These are phyloP conservation scores for Chaetodon trifasciatus DNA, from an alignment of 2,797 vertebrate species.

Conservation along the genomic window DNA sequence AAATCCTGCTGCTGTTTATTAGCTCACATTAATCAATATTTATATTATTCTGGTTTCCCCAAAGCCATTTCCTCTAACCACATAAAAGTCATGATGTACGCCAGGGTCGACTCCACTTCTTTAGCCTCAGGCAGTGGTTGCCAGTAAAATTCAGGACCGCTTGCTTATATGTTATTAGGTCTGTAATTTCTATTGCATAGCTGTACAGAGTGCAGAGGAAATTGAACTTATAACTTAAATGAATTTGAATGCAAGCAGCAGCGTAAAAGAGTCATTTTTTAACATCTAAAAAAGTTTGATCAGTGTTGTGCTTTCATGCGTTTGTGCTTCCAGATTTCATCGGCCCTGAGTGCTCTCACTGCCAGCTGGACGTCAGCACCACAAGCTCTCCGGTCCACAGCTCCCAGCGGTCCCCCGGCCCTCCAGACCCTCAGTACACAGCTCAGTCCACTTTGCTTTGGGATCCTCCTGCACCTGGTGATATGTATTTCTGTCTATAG, in stretches of 20 bases:
- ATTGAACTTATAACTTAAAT: too few relatives aligned
- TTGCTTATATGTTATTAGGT: slow-evolving; percentile 28
- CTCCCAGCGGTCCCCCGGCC: slow-evolving; percentile 49
- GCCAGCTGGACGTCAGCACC: slow-evolving; percentile 44
- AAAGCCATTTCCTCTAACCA: slow-evolving; percentile 43
- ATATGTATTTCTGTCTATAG: slow-evolving; percentile 47
- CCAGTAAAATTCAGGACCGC: slow-evolving; percentile 29
- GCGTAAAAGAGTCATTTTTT: too few relatives aligned
- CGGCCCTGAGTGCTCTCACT: slow-evolving; percentile 77
- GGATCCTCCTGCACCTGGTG: slow-evolving; percentile 31
- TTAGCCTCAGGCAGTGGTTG: slow-evolving; percentile 49
- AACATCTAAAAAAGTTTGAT: too few relatives aligned
- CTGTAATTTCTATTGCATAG: neutral
- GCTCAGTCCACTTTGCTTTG: slow-evolving; percentile 39
- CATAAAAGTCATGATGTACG: slow-evolving; percentile 50
- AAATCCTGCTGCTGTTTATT: slow-evolving; percentile 50
- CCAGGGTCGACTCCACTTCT: slow-evolving; percentile 34
- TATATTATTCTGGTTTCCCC: slow-evolving; percentile 32
- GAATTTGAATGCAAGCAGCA: too few relatives aligned
- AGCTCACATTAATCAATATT: slow-evolving; percentile 62
- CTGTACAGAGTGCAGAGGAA: neutral
- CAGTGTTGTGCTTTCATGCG: neutral
- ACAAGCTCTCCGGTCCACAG: slow-evolving; percentile 15
- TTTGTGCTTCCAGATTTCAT: slow-evolving; percentile 84
- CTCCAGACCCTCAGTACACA: slow-evolving; percentile 30